Conservation (phyloP, 2,113 vertebrate species). For the Hymenochirus boettgeri region DNA sequence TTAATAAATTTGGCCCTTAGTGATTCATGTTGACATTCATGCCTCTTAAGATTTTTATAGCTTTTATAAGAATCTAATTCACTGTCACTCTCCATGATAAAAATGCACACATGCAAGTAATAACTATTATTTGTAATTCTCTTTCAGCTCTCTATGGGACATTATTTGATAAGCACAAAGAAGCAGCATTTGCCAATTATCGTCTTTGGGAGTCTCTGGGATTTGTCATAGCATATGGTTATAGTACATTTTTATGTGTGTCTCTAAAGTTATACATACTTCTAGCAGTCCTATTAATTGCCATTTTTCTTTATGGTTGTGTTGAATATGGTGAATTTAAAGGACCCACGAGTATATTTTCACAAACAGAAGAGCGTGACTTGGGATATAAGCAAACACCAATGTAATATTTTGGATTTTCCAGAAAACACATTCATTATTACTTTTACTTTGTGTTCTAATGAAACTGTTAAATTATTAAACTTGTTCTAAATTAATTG, state of each 20-base stretch:
- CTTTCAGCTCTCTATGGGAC: slow-evolving; percentile 69
- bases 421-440: too few species aligned
- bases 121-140: neutral
- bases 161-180: slow-evolving; percentile 66
- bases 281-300: slow-evolving; percentile 56
- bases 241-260: slow-evolving; percentile 71
- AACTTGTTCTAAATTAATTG: too few species aligned
- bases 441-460: too few species aligned
- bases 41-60: too few species aligned
- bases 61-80: too few species aligned
- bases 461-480: too few species aligned
- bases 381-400: neutral
- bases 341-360: too few species aligned
- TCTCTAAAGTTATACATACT: slow-evolving; percentile 70
- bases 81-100: too few species aligned
- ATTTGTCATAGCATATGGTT: slow-evolving; percentile 73
- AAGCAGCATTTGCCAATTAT: slow-evolving; percentile 77
- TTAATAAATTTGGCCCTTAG: too few species aligned
- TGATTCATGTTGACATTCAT: too few species aligned
- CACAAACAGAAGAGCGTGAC: neutral
- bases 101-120: too few species aligned
- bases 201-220: slow-evolving; percentile 78
- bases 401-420: neutral
- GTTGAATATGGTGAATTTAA: slow-evolving; percentile 62
- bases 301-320: slow-evolving; percentile 57